These are phyloP conservation scores for Aporrectodea caliginosa DNA, from an alignment of 1,140 invertebrate genomes.

Conservation along the genomic window DNA sequence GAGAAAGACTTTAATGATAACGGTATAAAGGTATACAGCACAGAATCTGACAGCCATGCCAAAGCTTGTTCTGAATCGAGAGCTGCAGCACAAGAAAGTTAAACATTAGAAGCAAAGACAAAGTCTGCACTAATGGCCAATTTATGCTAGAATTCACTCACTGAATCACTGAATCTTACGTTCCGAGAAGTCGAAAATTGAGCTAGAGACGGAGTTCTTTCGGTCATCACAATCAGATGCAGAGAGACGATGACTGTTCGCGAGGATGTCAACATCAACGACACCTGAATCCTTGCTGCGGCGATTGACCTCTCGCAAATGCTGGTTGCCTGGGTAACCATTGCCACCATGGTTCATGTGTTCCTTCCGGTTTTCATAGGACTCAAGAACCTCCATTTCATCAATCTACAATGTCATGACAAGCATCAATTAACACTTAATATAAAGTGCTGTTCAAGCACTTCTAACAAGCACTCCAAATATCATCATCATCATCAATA, in stretches of 20 bases:
- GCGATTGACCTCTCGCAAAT: slow-evolving; percentile 37
- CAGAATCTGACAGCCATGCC: not conserved
- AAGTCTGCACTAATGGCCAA: too few relatives aligned
- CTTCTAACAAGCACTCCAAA: too few relatives aligned
- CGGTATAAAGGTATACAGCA: too few relatives aligned
- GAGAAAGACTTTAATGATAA: too few relatives aligned
- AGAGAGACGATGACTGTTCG: slow-evolving; percentile 55
- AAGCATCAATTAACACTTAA: too few relatives aligned
- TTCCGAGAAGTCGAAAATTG: not conserved
- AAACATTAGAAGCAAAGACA: not conserved
- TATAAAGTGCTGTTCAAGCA: too few relatives aligned
- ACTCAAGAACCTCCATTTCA: not conserved
- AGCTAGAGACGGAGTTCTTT: not conserved
- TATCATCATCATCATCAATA: too few relatives aligned
- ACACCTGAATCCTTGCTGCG: slow-evolving; percentile 67
- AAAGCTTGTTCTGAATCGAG: not conserved
- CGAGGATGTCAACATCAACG: slow-evolving; percentile 75
- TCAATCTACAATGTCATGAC: too few relatives aligned
- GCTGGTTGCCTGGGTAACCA: not conserved
- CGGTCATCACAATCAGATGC: slow-evolving; percentile 34
- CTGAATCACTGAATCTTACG: not conserved
- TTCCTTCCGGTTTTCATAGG: not conserved
- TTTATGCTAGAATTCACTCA: too few relatives aligned
- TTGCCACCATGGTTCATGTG: not conserved
- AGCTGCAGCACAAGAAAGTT: not conserved